These are phyloP conservation scores for Conistra vaccinii DNA, from an alignment of 2,888 invertebrate species.

Conservation along the genomic window DNA sequence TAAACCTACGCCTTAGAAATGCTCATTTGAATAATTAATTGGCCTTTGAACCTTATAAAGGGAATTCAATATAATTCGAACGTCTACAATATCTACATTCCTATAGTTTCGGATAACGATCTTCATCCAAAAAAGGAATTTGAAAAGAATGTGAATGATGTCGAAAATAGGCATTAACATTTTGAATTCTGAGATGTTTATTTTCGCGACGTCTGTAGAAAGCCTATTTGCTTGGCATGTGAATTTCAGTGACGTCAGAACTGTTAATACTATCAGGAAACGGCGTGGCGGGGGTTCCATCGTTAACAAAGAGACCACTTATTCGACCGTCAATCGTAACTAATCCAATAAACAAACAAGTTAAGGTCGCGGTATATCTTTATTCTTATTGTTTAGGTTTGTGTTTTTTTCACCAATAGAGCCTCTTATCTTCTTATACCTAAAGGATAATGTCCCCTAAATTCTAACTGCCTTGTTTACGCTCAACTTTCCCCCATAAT, in stretches of 20 bases:
- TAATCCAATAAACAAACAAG: constrained; percentile 21
- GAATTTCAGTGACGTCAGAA: neutral
- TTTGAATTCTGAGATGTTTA: neutral
- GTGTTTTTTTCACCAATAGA: constrained; percentile 12
- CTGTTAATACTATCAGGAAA: neutral
- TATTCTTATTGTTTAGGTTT: constrained; percentile 1
- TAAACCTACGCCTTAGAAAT: constrained; percentile 6
- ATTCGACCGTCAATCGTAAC: constrained; percentile 16
- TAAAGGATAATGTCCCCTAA: constrained; percentile 7
- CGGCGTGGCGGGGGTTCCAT: neutral
- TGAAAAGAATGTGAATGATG: neutral
- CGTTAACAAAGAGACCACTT: constrained; percentile 33
- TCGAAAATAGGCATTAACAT: too few species aligned
- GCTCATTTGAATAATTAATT: constrained; percentile 19
- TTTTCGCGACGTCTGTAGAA: neutral
- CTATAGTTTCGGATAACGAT: constrained; percentile 1
- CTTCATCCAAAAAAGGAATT: neutral
- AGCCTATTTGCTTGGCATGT: neutral
- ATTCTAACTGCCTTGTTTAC: constrained; percentile 25
- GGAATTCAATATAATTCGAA: constrained; percentile 11
- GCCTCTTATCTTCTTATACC: too few species aligned
- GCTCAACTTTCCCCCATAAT: constrained; percentile 23
- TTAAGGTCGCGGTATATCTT: constrained; percentile 1
- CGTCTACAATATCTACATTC: constrained; percentile 8
- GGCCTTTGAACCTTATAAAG: neutral